Evolutionary conservation across 2,888 invertebrate genomes (phyloP), one percentile per base, ranked within the genome.

Genomic region (Lordiphosa andalusiaca): DNA sequence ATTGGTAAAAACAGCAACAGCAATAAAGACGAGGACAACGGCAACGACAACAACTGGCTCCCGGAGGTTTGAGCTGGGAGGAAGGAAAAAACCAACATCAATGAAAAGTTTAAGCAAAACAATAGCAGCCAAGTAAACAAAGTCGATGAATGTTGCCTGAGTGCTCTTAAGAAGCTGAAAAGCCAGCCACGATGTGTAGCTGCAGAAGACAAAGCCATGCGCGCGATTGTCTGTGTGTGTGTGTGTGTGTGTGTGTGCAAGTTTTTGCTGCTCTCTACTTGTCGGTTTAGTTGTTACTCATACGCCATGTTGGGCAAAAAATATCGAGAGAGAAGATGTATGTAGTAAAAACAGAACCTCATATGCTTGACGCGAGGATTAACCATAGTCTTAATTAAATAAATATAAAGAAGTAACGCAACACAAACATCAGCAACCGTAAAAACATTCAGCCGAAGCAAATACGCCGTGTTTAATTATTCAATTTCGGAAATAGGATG

Each of bases 61-160:
- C 58, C 5, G 23, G 7, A 13, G 25, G 58, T 44, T 40, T 13
- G 33, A 37, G 41, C 59, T 50, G 46, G 49, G 68, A 66, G 59
- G 53, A 48, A 69, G 51, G 9, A 30, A 55, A 77, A 69, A 80
- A 72, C 77, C 77, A 83, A 83, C 78, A 78, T 83, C 78, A 81
- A 76, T 80, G 78, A 80, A 84, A 80, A 84, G 74, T 80, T 80
- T 72, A 77, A 74, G 78, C 78, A 73, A 72, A 84, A 80, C 84
- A 80, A 80, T 69, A 64, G 78, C 55, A 65, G 68, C 55, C 70
- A 63, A 72, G 78, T 81, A 81, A 84, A 80, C 80, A 84, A 80
- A 63, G 82, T 77, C 80, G 70, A 73, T 84, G 78, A 77, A 84
- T 73, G 82, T 69, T 68, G 76, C 69, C 46, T 65, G 60, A 78